Evolutionary conservation across 2,113 vertebrate species (phyloP).

Genomic region (Pogonocichla stellata): DNA sequence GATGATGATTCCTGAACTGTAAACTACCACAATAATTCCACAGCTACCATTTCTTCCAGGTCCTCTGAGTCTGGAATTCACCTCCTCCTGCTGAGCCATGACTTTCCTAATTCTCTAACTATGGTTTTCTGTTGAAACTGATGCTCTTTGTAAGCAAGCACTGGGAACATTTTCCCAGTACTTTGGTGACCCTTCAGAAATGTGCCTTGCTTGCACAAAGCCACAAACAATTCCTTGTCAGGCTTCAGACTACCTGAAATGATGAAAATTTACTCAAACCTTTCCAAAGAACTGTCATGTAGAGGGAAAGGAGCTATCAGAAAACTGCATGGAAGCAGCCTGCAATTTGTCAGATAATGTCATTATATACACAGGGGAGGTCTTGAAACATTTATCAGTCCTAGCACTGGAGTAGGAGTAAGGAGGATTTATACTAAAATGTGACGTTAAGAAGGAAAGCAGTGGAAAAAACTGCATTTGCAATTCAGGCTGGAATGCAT

Average conservation of each 20-base stretch:
- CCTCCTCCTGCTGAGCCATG: background rate
- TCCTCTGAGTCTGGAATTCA: background rate
- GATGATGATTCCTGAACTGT: background rate
- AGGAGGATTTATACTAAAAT: slow-evolving; percentile 11
- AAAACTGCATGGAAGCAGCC: background rate
- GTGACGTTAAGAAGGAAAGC: background rate
- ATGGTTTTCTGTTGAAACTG: background rate
- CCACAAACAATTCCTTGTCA: background rate
- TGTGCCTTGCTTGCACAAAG: background rate
- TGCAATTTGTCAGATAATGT: slow-evolving; percentile 53
- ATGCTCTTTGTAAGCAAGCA: background rate
- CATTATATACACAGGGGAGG: background rate
- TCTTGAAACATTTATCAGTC: slow-evolving; percentile 38
- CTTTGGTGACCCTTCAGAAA: background rate
- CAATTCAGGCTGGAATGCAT: background rate
- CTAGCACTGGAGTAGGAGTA: background rate
- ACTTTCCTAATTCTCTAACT: background rate
- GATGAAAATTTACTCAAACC: slow-evolving; percentile 5
- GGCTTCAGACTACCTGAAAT: slow-evolving; percentile 20
- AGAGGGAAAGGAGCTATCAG: slow-evolving; percentile 14
- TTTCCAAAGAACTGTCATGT: slow-evolving; percentile 17
- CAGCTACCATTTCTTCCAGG: background rate
- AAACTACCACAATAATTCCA: background rate
- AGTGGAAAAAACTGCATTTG: background rate
- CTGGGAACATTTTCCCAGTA: background rate